Conservation (phyloP, 2,113 vertebrate genomes). For the Pagrus major region DNA sequence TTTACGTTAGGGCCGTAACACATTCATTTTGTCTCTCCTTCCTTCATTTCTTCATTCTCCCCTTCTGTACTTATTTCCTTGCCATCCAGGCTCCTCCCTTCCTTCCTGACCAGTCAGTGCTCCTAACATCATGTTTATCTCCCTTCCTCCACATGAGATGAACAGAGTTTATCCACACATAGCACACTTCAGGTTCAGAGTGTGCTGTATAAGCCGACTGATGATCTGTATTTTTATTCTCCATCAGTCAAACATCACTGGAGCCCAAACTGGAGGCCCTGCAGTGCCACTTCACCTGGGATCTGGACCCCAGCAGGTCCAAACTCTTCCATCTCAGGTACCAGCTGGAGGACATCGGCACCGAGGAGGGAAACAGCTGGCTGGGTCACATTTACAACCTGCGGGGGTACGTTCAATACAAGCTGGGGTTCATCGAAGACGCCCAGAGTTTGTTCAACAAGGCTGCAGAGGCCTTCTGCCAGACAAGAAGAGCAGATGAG, state of each 20-base stretch:
- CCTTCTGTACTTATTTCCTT: too few relatives aligned
- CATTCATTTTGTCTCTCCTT: too few relatives aligned
- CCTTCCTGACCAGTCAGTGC: too few relatives aligned
- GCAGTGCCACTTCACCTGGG: conserved; percentile 74
- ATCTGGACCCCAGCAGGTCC: background rate
- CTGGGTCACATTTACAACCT: conserved; percentile 70
- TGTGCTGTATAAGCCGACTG: rapidly evolving
- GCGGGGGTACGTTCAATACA: conserved; percentile 45
- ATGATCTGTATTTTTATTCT: background rate
- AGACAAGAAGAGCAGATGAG: conserved; percentile 27
- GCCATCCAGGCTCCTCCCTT: background rate
- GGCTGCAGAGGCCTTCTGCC: conserved; percentile 53
- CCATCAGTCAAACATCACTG: conserved; percentile 28
- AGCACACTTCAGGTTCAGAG: background rate
- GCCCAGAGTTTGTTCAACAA: conserved; percentile 38
- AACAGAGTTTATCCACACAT: too few relatives aligned
- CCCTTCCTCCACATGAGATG: background rate
- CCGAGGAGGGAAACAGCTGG: conserved; percentile 44
- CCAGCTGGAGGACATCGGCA: conserved; percentile 49
- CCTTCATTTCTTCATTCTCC: too few relatives aligned
- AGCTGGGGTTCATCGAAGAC: background rate
- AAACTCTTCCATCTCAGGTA: conserved; percentile 13
- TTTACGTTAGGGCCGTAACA: too few relatives aligned
- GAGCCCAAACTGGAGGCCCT: conserved; percentile 45
- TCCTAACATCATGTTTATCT: too few relatives aligned